Conservation (phyloP, 2,113 vertebrate genomes). For the Dromiciops gliroides region DNA sequence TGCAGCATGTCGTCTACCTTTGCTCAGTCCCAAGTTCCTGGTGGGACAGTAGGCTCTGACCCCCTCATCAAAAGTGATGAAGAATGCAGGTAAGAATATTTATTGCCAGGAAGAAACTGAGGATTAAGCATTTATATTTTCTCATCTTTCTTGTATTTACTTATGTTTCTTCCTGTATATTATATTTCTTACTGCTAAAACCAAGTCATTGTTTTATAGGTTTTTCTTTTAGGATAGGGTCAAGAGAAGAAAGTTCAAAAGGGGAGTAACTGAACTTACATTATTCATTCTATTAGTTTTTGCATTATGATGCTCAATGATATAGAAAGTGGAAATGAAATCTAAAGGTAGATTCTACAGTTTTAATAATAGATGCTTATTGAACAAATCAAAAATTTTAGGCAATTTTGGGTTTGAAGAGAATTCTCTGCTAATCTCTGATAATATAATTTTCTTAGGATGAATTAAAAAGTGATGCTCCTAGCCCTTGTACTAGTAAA, state of each 20-base stretch:
- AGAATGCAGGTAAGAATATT: slow-evolving; percentile 92
- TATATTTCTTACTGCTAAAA: slow-evolving; percentile 49
- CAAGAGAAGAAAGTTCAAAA: slow-evolving; percentile 46
- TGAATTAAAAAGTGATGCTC: slow-evolving; percentile 13
- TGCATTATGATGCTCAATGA: slow-evolving; percentile 22
- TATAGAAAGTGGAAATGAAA: slow-evolving; percentile 17
- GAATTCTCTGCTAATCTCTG: slow-evolving; percentile 14
- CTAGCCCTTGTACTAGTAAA: slow-evolving; percentile 15
- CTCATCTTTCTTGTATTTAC: neutral
- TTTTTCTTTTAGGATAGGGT: slow-evolving; percentile 49
- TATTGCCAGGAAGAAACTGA: neutral
- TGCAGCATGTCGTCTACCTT: slow-evolving; percentile 96
- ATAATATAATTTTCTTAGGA: slow-evolving; percentile 41
- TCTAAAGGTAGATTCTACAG: slow-evolving; percentile 20
- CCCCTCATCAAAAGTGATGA: slow-evolving; percentile 99
- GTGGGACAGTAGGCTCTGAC: slow-evolving; percentile 98
- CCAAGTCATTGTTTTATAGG: neutral
- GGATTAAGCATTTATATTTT: neutral
- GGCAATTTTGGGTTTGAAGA: slow-evolving; percentile 52
- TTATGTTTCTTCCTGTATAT: slow-evolving; percentile 35
- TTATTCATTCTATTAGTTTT: slow-evolving; percentile 14
- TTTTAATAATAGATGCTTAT: neutral
- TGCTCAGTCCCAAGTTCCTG: slow-evolving; percentile 98
- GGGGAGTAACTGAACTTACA: slow-evolving; percentile 5
- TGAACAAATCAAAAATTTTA: slow-evolving; percentile 48